phyloP scores from a whole-genome alignment of 2,888 invertebrate species.

The Mesorhabditis spiculigera region DNA sequence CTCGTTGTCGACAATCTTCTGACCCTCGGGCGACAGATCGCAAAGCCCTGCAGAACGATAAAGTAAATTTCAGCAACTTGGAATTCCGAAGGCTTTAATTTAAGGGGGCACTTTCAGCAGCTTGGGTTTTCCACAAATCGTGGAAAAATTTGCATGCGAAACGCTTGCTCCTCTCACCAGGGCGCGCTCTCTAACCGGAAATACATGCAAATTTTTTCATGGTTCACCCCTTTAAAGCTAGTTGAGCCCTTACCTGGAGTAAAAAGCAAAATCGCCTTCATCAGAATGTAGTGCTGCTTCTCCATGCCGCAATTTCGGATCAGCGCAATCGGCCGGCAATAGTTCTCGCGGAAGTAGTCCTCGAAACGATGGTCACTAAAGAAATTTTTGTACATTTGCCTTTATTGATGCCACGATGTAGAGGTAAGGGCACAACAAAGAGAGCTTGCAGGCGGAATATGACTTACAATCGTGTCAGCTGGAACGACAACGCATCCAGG shows the following conservation, averaged over 20 bases:
- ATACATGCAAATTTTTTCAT: slow-evolving; percentile 15
- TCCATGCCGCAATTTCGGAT: slow-evolving; percentile 23
- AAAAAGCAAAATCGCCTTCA: slow-evolving; percentile 37
- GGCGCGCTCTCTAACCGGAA: slow-evolving; percentile 1
- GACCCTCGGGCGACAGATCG: background rate
- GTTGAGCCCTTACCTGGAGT: slow-evolving; percentile 21
- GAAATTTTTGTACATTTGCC: background rate
- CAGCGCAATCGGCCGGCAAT: slow-evolving; percentile 29
- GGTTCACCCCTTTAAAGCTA: background rate
- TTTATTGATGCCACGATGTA: too few relatives aligned
- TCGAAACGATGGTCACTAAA: slow-evolving; percentile 17
- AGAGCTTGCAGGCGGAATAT: slow-evolving; percentile 12
- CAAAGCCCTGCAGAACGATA: background rate
- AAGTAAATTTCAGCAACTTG: slow-evolving; percentile 16
- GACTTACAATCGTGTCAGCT: slow-evolving; percentile 17
- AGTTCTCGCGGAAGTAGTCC: slow-evolving; percentile 30
- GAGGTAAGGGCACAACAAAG: too few relatives aligned
- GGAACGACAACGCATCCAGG: slow-evolving; percentile 21
- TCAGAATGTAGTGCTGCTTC: slow-evolving; percentile 27
- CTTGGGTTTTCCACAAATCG: background rate
- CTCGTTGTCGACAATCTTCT: background rate
- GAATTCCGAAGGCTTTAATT: too few relatives aligned
- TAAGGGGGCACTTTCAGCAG: background rate
- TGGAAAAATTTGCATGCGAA: background rate
- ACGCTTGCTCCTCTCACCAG: too few relatives aligned